Percentiles rank a stretch among this genome's conserved stretches.
These are phyloP conservation scores for Hippocampus kuda DNA, from an alignment of 2,797 vertebrate species.

Conservation along the genomic window DNA sequence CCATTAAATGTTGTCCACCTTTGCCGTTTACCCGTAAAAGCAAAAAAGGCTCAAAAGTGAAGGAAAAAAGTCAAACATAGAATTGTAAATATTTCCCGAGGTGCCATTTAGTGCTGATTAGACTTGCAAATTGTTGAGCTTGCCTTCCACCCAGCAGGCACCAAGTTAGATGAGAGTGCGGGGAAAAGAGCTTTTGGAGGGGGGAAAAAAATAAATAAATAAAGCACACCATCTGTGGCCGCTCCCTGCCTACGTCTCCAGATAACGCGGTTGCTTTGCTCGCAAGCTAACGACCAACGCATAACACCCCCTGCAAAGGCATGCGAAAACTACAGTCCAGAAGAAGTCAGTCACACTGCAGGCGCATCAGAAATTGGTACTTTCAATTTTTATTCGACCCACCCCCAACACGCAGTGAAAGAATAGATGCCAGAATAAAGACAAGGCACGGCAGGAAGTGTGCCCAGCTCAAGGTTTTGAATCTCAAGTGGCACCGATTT, in stretches of 20 bases:
- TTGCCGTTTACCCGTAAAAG: not conserved
- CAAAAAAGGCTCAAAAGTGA: not conserved
- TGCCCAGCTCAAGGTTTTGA: too few relatives aligned
- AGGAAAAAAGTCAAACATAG: not conserved
- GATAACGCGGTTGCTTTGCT: not conserved
- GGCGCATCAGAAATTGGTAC: too few relatives aligned
- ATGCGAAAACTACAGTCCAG: not conserved
- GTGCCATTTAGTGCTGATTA: not conserved
- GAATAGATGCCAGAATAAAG: too few relatives aligned
- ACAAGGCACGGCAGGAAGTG: too few relatives aligned
- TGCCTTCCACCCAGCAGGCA: not conserved
- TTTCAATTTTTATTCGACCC: too few relatives aligned
- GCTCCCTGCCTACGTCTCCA: not conserved
- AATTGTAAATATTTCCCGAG: not conserved
- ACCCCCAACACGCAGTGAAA: too few relatives aligned
- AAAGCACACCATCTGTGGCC: not conserved
- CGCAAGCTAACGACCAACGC: not conserved
- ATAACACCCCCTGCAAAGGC: not conserved
- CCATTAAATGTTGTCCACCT: not conserved
- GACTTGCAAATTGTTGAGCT: not conserved
- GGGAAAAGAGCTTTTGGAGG: not conserved
- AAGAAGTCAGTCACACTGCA: too few relatives aligned
- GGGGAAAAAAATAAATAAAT: not conserved
- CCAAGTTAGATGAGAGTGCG: not conserved
- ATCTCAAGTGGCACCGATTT: too few relatives aligned